These are phyloP conservation scores for Ambastaia sidthimunki DNA, from an alignment of 2,797 vertebrate genomes.

Conservation along the genomic window DNA sequence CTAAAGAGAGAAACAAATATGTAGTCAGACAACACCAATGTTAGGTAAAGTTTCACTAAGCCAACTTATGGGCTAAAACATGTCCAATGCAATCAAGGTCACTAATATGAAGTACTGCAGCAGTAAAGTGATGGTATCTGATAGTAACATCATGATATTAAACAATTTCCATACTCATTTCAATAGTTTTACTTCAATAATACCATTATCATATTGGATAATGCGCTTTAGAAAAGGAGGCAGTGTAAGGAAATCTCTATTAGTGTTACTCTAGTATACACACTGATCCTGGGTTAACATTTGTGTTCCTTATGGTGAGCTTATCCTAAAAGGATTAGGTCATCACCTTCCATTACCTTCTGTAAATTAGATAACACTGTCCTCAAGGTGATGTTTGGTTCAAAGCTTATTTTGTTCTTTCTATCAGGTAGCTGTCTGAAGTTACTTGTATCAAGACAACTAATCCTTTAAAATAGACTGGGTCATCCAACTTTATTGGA, in stretches of 20 bases:
- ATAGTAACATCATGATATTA: not conserved
- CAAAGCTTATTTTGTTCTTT: slow-evolving; percentile 17
- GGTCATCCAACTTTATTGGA: too few relatives aligned
- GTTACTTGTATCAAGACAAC: slow-evolving; percentile 10
- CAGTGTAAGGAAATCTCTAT: not conserved
- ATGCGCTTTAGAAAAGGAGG: not conserved
- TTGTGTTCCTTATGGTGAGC: slow-evolving; percentile 27
- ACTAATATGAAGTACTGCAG: not conserved
- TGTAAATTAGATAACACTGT: slow-evolving; percentile 23
- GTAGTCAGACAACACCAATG: slow-evolving; percentile 19
- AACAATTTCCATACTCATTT: not conserved
- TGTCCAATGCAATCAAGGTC: not conserved
- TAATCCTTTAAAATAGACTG: not conserved
- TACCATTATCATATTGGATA: not conserved
- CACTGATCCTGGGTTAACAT: slow-evolving; percentile 12
- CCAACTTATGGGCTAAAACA: not conserved
- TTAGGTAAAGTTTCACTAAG: slow-evolving; percentile 2
- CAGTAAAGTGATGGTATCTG: not conserved
- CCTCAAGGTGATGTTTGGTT: not conserved
- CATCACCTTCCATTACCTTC: slow-evolving; percentile 8
- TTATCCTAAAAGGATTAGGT: slow-evolving; percentile 47
- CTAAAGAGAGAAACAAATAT: slow-evolving; percentile 62
- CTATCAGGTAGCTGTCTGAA: not conserved
- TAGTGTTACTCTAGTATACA: slow-evolving; percentile 8
- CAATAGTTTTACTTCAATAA: too few relatives aligned